A percentile compares a stretch with the other conserved stretches of the same genome.
These are phyloP conservation scores for Deilephila porcellus DNA, from an alignment of 2,888 invertebrate genomes.

Conservation along the genomic window DNA sequence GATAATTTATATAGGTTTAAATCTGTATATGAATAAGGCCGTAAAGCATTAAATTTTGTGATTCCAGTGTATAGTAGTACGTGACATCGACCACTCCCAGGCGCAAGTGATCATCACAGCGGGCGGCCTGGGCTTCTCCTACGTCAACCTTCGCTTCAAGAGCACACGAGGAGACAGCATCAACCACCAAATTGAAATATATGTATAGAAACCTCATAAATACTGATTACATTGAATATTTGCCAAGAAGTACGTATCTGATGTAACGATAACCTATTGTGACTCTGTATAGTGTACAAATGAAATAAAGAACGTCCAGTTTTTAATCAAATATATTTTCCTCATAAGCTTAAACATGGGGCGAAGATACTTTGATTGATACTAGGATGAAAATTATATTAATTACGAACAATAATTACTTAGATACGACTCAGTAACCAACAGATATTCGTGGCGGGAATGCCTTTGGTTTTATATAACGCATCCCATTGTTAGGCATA, in stretches of 20 bases:
- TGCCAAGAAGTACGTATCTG: background rate
- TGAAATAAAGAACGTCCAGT: too few species aligned
- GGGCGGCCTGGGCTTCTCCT: slow-evolving; percentile 66
- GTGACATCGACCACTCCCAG: slow-evolving; percentile 58
- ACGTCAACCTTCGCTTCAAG: slow-evolving; percentile 65
- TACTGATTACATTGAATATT: background rate
- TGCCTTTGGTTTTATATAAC: background rate
- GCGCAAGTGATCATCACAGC: slow-evolving; percentile 61
- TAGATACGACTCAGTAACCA: slow-evolving; percentile 23
- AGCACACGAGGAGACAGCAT: slow-evolving; percentile 64
- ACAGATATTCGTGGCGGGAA: slow-evolving; percentile 30
- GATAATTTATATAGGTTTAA: too few species aligned
- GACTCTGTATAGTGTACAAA: too few species aligned
- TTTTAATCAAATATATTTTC: too few species aligned
- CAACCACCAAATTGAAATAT: slow-evolving; percentile 63
- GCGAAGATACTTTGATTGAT: too few species aligned
- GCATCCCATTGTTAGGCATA: background rate
- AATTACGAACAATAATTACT: background rate
- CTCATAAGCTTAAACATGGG: too few species aligned
- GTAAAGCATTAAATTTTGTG: slow-evolving; percentile 7
- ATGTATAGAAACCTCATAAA: background rate
- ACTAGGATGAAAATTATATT: background rate
- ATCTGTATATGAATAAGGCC: too few species aligned
- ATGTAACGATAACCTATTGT: background rate
- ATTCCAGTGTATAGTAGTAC: slow-evolving; percentile 61